Conservation (phyloP, 1,140 invertebrate species). For the Solenopsis invicta region DNA sequence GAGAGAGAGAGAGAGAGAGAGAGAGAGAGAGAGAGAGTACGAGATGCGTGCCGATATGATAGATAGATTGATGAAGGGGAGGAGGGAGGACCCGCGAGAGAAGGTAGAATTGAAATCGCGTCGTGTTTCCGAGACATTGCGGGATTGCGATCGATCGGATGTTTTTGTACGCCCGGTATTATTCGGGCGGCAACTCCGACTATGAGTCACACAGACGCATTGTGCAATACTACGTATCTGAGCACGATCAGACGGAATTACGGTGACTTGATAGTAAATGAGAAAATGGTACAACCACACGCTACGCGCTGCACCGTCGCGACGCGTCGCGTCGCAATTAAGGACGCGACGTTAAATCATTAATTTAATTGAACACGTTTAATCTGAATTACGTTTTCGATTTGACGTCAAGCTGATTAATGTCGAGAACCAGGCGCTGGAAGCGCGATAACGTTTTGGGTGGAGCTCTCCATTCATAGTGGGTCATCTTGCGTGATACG, state of each 20-base stretch:
- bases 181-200: slow-evolving; percentile 26
- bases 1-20: neutral
- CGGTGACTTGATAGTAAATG: neutral
- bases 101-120: slow-evolving; percentile 44
- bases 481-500: neutral
- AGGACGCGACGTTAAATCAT: neutral
- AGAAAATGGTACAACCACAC: neutral
- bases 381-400: neutral
- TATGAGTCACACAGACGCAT: slow-evolving; percentile 50
- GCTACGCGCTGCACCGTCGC: too few species aligned
- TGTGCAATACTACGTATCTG: slow-evolving; percentile 35
- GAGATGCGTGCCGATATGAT: slow-evolving; percentile 31
- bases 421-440: neutral
- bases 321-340: neutral
- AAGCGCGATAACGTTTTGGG: neutral
- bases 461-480: neutral
- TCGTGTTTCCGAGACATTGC: slow-evolving; percentile 13
- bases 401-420: slow-evolving; percentile 3
- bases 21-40: neutral
- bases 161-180: slow-evolving; percentile 48
- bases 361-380: neutral
- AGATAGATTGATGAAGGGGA: neutral
- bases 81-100: neutral
- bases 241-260: slow-evolving; percentile 19
- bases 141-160: slow-evolving; percentile 47